phyloP scores from a whole-genome alignment of 2,797 vertebrate species.

The Spinus olivaceus region DNA sequence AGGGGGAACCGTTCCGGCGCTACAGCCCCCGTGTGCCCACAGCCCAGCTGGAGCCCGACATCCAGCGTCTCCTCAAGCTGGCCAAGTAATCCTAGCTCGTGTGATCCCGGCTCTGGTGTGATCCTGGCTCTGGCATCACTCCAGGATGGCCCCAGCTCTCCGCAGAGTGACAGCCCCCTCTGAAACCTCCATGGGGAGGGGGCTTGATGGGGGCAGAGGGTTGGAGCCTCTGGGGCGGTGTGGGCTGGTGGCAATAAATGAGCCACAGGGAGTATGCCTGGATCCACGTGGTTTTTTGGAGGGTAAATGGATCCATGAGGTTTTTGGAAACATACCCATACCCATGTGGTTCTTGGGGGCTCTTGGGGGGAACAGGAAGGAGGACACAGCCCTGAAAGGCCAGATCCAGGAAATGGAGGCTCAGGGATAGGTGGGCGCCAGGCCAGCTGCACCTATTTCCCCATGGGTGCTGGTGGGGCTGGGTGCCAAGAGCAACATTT shows the following conservation, averaged over 20 bases:
- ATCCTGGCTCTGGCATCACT: background rate
- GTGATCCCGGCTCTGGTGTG: background rate
- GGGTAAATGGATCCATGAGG: fast-evolving
- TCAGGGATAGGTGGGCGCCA: background rate
- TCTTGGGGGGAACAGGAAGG: fast-evolving
- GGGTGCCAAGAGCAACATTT: background rate
- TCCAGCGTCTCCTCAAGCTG: conserved; percentile 91
- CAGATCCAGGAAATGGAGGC: background rate
- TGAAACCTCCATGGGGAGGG: conserved; percentile 75
- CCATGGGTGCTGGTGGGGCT: fast-evolving
- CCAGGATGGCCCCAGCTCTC: conserved; percentile 75
- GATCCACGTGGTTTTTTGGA: background rate
- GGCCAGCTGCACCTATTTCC: fast-evolving
- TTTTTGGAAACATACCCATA: background rate
- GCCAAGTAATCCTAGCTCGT: conserved; percentile 79
- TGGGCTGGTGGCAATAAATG: conserved; percentile 61
- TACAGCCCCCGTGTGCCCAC: conserved; percentile 90
- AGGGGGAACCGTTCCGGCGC: conserved; percentile 95
- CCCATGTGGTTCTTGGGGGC: background rate
- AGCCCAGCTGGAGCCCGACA: conserved; percentile 89
- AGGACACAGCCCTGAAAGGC: background rate
- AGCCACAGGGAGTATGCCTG: background rate
- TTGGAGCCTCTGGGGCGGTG: fast-evolving
- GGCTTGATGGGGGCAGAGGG: conserved; percentile 81
- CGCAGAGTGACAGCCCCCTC: conserved; percentile 86